Conservation (phyloP, 64 coral and sea anemone species). For the Acropora tenuis region DNA sequence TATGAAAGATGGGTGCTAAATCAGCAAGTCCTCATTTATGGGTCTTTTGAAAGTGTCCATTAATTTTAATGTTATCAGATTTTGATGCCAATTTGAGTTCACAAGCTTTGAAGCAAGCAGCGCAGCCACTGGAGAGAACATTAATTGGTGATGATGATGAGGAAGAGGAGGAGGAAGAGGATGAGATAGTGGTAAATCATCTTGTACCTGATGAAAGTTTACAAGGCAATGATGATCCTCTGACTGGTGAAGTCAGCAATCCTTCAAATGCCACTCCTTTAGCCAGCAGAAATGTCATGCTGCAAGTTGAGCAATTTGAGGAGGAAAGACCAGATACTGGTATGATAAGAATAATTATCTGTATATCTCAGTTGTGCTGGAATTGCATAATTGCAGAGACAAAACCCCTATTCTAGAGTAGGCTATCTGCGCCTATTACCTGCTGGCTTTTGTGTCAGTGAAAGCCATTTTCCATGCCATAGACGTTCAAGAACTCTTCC, state of each 20-base stretch:
- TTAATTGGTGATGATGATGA: conserved; percentile 51
- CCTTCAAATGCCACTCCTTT: neutral
- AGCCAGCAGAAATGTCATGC: neutral
- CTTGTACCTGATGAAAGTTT: neutral
- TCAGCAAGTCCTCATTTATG: too few species aligned
- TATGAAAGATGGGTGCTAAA: too few species aligned
- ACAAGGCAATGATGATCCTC: conserved; percentile 7
- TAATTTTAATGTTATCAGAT: neutral
- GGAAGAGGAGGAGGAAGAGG: too few species aligned
- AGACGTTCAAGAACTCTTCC: too few species aligned
- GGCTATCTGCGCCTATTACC: too few species aligned
- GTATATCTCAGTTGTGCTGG: too few species aligned
- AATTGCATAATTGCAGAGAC: too few species aligned
- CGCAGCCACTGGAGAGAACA: conserved; percentile 26
- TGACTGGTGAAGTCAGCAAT: neutral
- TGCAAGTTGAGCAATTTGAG: conserved; percentile 37
- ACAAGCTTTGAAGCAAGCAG: neutral
- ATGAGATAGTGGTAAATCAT: conserved; percentile 24
- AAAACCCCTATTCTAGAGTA: too few species aligned
- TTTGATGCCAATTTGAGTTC: conserved; percentile 25
- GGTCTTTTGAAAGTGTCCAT: too few species aligned
- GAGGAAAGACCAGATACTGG: conserved; percentile 74
- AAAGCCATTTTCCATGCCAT: too few species aligned
- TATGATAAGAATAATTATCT: too few species aligned
- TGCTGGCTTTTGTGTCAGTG: too few species aligned